Base-by-base conservation (phyloP, 2,797 vertebrate species). In the Acanthis flammea region DNA sequence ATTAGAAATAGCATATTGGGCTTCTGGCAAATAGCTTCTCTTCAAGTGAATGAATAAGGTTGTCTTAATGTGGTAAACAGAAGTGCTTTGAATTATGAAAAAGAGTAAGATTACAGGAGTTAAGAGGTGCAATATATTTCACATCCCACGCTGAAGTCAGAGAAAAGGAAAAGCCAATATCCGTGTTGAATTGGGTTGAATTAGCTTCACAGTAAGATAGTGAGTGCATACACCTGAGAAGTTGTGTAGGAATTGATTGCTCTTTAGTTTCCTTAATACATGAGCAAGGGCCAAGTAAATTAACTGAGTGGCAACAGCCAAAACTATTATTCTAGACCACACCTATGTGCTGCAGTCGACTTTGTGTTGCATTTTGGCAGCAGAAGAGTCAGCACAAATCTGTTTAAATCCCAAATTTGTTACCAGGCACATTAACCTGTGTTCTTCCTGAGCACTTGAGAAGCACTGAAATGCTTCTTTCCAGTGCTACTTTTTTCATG, bases 331-430 rank as follows among this genome's bases (percentile, higher is more conserved):
- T 28, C 68, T 4, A 2, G 31, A 21, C 15, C 27, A 37, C 11
- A 53, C 7, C 7, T 0, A 0, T 53, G 25, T 9, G 1, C 4
- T 53, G 48, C 4, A 13, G 19, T 75, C 27, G 39, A 53, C 19
- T 25, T 63, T 2, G 4, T 14, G 47, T 14, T 48, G 9, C 3
- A 9, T 51, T 88, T 78, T 50, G 28, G 27, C 27, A 25, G 23
- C 12, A 57, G 53, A 79, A 33, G 15, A 76, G 11, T 11, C 4
- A 10, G 6, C 10, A 18, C 18, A 67, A 48, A 53, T 27, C 19
- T 47, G 5, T 63, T 85, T 39, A 35, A 72, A 81, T 65, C 30
- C 5, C 12, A 7, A 10, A 35, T 76, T 81, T 82, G 19, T 66
- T 84, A 61, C 41, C 17, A 68, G 24, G 12, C 30, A 8, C 3